phyloP scores from a whole-genome alignment of 2,797 vertebrate species.

The Carcharodon carcharias region DNA sequence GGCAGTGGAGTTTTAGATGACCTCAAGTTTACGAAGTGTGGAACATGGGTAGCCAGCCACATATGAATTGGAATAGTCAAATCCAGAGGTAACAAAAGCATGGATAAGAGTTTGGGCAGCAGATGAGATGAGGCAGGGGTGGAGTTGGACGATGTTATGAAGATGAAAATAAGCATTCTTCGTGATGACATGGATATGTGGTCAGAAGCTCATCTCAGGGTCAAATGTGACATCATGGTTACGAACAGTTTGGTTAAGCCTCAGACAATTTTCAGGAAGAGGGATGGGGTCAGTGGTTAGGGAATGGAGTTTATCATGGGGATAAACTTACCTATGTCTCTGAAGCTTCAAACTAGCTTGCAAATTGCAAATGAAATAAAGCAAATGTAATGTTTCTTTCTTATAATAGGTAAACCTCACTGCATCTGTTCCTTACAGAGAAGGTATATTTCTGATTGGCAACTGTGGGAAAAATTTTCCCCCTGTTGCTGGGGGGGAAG shows the following conservation, averaged over 20 bases:
- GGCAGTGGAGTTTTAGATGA: too few relatives aligned
- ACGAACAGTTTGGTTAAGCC: neutral
- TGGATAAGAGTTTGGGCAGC: neutral
- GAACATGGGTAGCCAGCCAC: too few relatives aligned
- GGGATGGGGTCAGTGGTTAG: neutral
- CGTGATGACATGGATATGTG: neutral
- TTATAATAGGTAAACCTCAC: neutral
- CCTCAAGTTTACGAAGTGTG: too few relatives aligned
- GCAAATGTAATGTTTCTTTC: neutral
- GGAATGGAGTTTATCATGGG: neutral
- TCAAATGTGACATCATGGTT: neutral
- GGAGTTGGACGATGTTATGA: neutral
- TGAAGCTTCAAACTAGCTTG: neutral
- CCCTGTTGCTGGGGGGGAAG: too few relatives aligned
- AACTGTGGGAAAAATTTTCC: too few relatives aligned
- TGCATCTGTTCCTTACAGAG: neutral
- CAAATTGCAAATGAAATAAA: neutral
- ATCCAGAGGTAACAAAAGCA: neutral
- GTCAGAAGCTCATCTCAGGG: neutral
- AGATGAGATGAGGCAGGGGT: neutral
- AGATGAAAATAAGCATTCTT: neutral
- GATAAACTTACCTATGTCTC: neutral
- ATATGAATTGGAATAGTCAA: too few relatives aligned
- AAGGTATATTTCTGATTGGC: neutral
- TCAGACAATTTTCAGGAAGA: neutral